phyloP scores from a whole-genome alignment of 2,113 vertebrate genomes.

The Gobiocypris rarus region DNA sequence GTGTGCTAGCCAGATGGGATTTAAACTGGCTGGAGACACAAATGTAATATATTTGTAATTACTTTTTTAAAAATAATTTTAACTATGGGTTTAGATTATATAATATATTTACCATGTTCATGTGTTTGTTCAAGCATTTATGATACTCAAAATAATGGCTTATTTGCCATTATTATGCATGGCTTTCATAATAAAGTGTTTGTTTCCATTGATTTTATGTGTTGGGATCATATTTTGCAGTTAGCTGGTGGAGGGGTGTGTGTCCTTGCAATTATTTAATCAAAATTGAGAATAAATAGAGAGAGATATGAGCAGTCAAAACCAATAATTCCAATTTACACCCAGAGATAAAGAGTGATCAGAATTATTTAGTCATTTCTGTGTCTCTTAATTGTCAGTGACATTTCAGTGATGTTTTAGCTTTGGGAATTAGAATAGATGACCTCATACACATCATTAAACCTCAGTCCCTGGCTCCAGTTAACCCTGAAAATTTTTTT shows the following conservation, averaged over 20 bases:
- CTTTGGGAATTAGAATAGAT: not conserved
- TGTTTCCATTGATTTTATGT: not conserved
- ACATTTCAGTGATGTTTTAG: not conserved
- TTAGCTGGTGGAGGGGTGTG: not conserved
- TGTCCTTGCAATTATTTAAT: no score
- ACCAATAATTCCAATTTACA: not conserved
- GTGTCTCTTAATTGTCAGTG: not conserved
- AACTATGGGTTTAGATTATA: not conserved
- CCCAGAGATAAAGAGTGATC: not conserved
- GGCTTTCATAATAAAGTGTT: not conserved
- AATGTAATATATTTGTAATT: not conserved
- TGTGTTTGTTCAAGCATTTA: not conserved
- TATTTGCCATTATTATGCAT: no score
- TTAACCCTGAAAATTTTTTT: not conserved
- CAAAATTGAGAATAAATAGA: not conserved
- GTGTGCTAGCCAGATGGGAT: no score
- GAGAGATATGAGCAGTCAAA: not conserved
- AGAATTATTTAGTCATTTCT: not conserved
- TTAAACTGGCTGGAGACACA: no score
- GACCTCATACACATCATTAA: not conserved
- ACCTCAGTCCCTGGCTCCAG: not conserved
- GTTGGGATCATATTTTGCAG: not conserved
- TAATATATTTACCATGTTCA: not conserved
- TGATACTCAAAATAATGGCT: not conserved
- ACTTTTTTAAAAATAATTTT: no score